phyloP scores from a whole-genome alignment of 2,797 vertebrate genomes.

The Rhadinocentrus ornatus region DNA sequence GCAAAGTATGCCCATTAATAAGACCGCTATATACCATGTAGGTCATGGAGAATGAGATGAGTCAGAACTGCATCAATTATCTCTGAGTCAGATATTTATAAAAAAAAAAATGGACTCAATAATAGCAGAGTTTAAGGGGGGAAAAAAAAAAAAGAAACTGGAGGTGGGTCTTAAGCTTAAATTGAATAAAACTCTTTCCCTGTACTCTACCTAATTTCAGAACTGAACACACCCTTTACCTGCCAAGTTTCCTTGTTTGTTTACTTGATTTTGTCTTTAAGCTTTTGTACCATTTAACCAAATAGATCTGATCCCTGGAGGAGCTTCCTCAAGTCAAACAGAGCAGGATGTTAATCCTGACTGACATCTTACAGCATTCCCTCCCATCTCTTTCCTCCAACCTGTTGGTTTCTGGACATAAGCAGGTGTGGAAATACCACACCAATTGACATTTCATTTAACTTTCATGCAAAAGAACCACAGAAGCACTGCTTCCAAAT shows the following conservation, averaged over 20 bases:
- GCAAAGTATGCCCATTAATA: background rate
- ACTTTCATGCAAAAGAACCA: background rate
- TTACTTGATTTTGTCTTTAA: slow-evolving; percentile 7
- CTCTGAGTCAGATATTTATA: no score
- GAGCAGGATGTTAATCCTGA: slow-evolving; percentile 13
- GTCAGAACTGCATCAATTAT: no score
- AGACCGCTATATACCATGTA: background rate
- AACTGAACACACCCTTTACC: background rate
- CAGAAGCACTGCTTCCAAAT: background rate
- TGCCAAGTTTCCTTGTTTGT: background rate
- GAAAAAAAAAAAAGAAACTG: no score
- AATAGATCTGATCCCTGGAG: slow-evolving; percentile 17
- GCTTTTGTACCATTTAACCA: slow-evolving; percentile 5
- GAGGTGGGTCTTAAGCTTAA: no score
- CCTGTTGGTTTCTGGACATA: background rate
- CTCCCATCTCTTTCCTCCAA: background rate
- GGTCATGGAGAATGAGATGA: no score
- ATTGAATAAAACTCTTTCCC: no score
- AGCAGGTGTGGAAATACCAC: background rate
- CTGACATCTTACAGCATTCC: slow-evolving; percentile 8
- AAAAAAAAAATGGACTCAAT: no score
- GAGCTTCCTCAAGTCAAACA: slow-evolving; percentile 19
- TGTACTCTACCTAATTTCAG: no score
- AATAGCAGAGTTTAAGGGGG: no score
- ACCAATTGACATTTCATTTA: background rate